Base-by-base conservation (phyloP, 2,113 vertebrate species). In the Carassius auratus region DNA sequence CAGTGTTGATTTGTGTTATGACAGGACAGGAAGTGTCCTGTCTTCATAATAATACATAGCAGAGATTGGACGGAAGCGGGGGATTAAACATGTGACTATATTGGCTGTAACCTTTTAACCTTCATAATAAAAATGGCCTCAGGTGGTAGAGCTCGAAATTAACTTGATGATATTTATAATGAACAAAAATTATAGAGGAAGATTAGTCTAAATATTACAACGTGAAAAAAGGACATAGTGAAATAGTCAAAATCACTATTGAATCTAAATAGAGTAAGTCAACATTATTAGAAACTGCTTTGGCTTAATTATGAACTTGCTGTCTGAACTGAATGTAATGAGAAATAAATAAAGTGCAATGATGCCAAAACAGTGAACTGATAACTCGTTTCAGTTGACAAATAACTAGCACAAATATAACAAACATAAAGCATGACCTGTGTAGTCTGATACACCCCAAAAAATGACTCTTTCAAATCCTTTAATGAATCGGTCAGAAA, bases 1-100 rank as follows among this genome's bases (percentile, higher is more conserved):
- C 57, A 26, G 74, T 52, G 33, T 83, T 59, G 23, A 84, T 87
- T 84, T 79, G 10, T 64, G 45, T 52, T 48, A 45, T 83, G 48
- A 83, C 36, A 42, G 33, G 36, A 86, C 8, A 26, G 38, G 17
- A 81, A 80, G 77, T n/a, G 68, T 7, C 15, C 21, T 6, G 23
- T 61, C 42, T 80, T 33, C 8, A 57, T 50, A 33, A 69, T 79
- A 62, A 71, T 17, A 85, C 0, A 1, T 55, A 17, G 52, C 52
- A 55, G 52, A 17, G 52, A 55, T 14, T 23, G 0, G 3, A 48
- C 7, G 38, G 48, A 59, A 3, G n/a, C n/a, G n/a, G 23, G 19
- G 17, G 62, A 81, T 79, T 21, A 10, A 17, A 42, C 13, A 14
- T n/a, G 21, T 8, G 30, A 30, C 30, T 30, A 1, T 30, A 30